phyloP scores from a whole-genome alignment of 1,140 invertebrate species.

The Microplitis mediator region DNA sequence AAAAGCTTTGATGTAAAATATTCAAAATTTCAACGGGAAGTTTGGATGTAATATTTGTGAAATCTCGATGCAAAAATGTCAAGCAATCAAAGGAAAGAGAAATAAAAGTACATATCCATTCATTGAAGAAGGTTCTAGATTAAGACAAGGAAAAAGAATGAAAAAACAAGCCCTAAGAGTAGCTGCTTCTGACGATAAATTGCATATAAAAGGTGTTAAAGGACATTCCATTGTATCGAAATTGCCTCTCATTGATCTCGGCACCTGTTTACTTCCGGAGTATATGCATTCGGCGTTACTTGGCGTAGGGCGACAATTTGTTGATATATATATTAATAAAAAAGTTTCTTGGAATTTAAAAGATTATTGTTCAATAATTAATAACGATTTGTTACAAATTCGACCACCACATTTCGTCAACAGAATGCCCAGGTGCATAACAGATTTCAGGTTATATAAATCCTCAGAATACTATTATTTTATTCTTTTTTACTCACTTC shows the following conservation, averaged over 20 bases:
- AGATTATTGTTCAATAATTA: slow-evolving; percentile 12
- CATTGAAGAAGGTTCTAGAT: no score
- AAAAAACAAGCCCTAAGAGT: no score
- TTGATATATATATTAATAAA: no score
- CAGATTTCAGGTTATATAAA: slow-evolving; percentile 29
- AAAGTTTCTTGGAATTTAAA: slow-evolving; percentile 28
- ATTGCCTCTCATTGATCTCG: slow-evolving; percentile 31
- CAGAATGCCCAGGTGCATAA: slow-evolving; percentile 29
- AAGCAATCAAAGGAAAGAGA: background rate
- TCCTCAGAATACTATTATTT: slow-evolving; percentile 32
- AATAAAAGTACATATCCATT: background rate
- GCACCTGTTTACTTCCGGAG: slow-evolving; percentile 31
- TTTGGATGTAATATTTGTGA: slow-evolving; percentile 21
- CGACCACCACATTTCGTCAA: slow-evolving; percentile 31
- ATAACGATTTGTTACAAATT: slow-evolving; percentile 23
- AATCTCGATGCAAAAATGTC: background rate
- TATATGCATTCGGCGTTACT: no score
- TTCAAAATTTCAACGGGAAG: slow-evolving; percentile 12
- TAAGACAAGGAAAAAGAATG: no score
- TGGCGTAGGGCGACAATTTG: no score
- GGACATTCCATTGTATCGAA: slow-evolving; percentile 21
- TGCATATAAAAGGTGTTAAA: slow-evolving; percentile 31
- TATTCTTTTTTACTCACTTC: slow-evolving; percentile 35
- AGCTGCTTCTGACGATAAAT: background rate
- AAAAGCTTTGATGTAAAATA: slow-evolving; percentile 23